Evolutionary conservation across 1,140 invertebrate genomes (phyloP), one percentile per base, ranked within the genome.

Genomic region (Periplaneta americana): DNA sequence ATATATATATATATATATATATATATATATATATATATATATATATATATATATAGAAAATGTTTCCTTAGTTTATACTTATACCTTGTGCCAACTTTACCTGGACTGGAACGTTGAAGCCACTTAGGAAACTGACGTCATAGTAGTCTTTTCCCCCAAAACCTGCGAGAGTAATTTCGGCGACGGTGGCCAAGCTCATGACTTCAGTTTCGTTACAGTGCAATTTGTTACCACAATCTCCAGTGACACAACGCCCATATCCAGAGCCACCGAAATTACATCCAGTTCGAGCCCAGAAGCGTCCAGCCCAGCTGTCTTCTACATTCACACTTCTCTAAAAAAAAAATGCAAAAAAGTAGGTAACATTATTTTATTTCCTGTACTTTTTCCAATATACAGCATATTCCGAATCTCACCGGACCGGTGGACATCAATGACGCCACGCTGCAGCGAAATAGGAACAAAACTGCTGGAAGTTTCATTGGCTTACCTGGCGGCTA

Each of bases 101-200:
- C 48, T 28, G 32, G 3, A 57, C 57, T n/a, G 78, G 81, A 1
- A 89, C 79, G 83, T 90, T 90, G 82, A 84, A 90, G 22, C 89
- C 89, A 84, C 90, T 88, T 31, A 90, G 88, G 48, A 90, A 82
- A 34, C 88, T 88, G 66, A 90, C 85, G 80, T 90, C 88, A 81
- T 90, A 90, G 82, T 85, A 90, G 84, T 90, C 89, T 17, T 86
- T 82, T 78, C 86, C 76, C 11, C 81, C 76, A n/a, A 85, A 79
- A 28, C 86, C 88, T 78, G 85, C 85, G 36, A 90, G 85, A 0
- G 88, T 89, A 37, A 90, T 87, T 84, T 90, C 89, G 1, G 88
- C 88, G 2, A 90, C 82, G 48, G 88, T 87, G 17, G 85, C 88
- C 10, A 89, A 89, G 8, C 88, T 88, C 34, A 83, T 83, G n/a